Base-by-base conservation (phyloP, 2,797 vertebrate genomes). In the Sarcoramphus papa region DNA sequence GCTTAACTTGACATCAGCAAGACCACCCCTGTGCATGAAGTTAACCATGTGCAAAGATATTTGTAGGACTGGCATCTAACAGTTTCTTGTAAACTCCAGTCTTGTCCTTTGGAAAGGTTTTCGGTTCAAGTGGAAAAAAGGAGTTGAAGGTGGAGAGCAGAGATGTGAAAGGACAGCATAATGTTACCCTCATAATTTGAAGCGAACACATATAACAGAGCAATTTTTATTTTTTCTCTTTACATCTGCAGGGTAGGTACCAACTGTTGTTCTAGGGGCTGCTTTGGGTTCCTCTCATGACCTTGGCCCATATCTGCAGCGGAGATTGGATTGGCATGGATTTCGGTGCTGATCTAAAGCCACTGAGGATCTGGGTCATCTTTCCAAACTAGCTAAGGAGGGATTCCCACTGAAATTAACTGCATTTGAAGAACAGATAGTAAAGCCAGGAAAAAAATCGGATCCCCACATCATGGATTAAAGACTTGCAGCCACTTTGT, bases 1-100 rank as follows among this genome's bases (percentile, higher is more conserved):
- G 56, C 72, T 94, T 95, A 90, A 88, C 28, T 93, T 91, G 87
- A 96, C 64, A 95, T 89, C 63, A 91, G 53, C 53, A 91, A 80
- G 95, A 96, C 81, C 91, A 90, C 78, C 81, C 64, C 40, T 60
- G 92, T 60, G 72, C 27, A 50, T 88, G 78, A 91, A 89, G 51
- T 67, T 89, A 85, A 82, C 25, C 56, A 74, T 53, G 28, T 70
- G 45, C 72, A 76, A 94, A 77, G 41, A 77, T 63, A 41, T 64
- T 93, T 77, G 78, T 80, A 57, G 75, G 31, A 85, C 56, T 80
- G 48, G 31, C 60, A 95, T 51, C 59, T 85, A 85, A 33, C 14
- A 76, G 31, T 45, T 70, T 82, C 21, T 64, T 69, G 7, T 67
- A 92, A 80, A 74, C 48, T 74, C 48, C 35, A 45, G 6, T 47